Base-by-base conservation (phyloP, 2,888 invertebrate genomes). In the Dorcus hopei region DNA sequence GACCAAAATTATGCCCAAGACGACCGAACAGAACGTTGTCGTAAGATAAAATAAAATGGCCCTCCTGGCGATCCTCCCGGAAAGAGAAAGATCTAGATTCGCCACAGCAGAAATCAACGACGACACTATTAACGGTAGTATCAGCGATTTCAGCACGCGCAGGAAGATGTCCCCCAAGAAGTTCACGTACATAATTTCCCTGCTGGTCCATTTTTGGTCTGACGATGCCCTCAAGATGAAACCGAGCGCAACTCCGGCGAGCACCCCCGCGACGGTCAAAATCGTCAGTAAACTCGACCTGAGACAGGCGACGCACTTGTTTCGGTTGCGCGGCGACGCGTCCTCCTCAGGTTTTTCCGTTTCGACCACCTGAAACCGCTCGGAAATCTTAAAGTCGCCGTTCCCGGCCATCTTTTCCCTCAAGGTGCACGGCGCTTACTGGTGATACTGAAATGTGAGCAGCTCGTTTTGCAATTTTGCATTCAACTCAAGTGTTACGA, bases 151-250 rank as follows among this genome's bases (percentile, higher is more conserved):
- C 54, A 91, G 80, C 86, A 90, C 89, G 61, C 87, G 80, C 64
- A 91, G 81, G 69, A 90, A 88, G 49, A 91, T 76, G 70, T 90
- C 88, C 26, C 89, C 89, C 2, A 85, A 78, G 72, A 87, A 89
- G 65, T 85, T 83, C 45, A 90, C 80, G 74, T 89, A 90, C 82
- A 87, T 86, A 43, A 87, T 80, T 67, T 89, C 85, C 50, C 89
- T 73, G 43, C 77, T 72, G 2, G 80, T 77, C 83, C 84, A 85
- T 61, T 73, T 70, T 49, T 69, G 75, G 7, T 72, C 76, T 43
- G 68, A 69, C 3, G 68, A 62, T 23, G 69, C 64, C 58, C 80
- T 79, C 8, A 85, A 72, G 41, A 80, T 75, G 42, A 84, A 76
- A 14, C 85, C 85, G 9, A 85, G 70, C 9, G 77, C 72, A 1